A percentile compares a stretch with the other conserved stretches of the same genome.
These are phyloP conservation scores for Cynaeus angustus DNA, from an alignment of 2,888 invertebrate species.

Conservation along the genomic window DNA sequence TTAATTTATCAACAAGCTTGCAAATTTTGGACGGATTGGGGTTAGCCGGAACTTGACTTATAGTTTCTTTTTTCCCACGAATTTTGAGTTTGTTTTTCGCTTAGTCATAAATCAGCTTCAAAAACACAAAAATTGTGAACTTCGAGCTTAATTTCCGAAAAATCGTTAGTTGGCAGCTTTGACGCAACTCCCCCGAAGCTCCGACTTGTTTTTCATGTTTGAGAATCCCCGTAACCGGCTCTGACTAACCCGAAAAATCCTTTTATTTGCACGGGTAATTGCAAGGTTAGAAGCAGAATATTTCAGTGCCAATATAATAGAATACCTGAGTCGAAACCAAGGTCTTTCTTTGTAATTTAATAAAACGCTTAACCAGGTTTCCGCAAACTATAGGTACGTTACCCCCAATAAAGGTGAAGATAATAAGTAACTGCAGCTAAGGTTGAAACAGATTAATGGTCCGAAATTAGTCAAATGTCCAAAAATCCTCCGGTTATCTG, in stretches of 20 bases:
- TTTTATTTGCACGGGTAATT: conserved; percentile 42
- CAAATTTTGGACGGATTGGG: too few relatives aligned
- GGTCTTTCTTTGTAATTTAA: conserved; percentile 60
- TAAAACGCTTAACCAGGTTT: conserved; percentile 60
- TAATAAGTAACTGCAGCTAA: conserved; percentile 64
- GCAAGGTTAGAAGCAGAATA: conserved; percentile 41
- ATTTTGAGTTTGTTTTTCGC: too few relatives aligned
- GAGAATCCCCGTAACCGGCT: conserved; percentile 1
- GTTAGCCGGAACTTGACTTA: too few relatives aligned
- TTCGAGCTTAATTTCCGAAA: too few relatives aligned
- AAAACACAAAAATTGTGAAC: too few relatives aligned
- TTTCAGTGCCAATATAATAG: conserved; percentile 53
- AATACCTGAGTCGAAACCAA: conserved; percentile 55
- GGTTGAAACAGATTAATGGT: conserved; percentile 69
- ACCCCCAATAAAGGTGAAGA: conserved; percentile 61
- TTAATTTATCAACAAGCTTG: too few relatives aligned
- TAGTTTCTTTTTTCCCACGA: too few relatives aligned
- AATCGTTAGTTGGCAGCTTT: too few relatives aligned
- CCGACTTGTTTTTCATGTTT: conserved; percentile 3
- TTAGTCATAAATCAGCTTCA: too few relatives aligned
- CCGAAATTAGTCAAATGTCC: conserved; percentile 69
- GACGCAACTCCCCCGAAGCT: too few relatives aligned
- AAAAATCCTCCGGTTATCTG: conserved; percentile 66
- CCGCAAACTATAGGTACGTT: conserved; percentile 63
- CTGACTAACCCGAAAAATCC: conserved; percentile 43